Conservation (phyloP, 2,888 invertebrate species). For the Argynnis bischoffii region DNA sequence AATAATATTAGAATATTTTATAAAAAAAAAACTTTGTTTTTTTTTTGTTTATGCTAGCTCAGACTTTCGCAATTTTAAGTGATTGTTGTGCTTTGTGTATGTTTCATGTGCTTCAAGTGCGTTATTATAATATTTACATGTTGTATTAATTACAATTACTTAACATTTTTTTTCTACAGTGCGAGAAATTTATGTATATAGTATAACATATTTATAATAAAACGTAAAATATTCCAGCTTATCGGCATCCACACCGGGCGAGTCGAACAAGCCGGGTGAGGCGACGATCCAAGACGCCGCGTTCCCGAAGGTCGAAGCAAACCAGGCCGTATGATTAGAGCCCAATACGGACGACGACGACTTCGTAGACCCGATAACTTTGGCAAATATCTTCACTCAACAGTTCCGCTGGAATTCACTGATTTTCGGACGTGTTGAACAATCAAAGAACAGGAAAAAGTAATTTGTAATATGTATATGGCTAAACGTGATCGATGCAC, state of each 20-base stretch:
- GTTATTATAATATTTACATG: too few species aligned
- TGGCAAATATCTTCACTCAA: slow-evolving; percentile 52
- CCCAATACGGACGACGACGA: slow-evolving; percentile 39
- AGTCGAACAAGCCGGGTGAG: slow-evolving; percentile 40
- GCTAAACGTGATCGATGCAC: background rate
- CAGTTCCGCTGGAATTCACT: slow-evolving; percentile 48
- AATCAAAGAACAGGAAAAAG: slow-evolving; percentile 18
- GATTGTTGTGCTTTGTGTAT: too few species aligned
- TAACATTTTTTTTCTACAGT: background rate
- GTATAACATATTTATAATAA: background rate
- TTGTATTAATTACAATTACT: too few species aligned
- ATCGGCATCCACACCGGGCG: slow-evolving; percentile 45
- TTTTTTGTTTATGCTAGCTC: too few species aligned
- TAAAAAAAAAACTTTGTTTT: too few species aligned
- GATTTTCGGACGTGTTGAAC: slow-evolving; percentile 41
- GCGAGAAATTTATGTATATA: background rate
- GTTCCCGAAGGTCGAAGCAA: slow-evolving; percentile 51
- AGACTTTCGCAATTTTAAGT: too few species aligned
- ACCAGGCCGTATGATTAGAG: slow-evolving; percentile 59
- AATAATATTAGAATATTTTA: too few species aligned
- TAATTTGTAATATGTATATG: slow-evolving; percentile 22
- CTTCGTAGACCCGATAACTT: slow-evolving; percentile 48
- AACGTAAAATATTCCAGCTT: slow-evolving; percentile 49
- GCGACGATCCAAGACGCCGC: slow-evolving; percentile 46
- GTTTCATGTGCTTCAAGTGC: too few species aligned